Base-by-base conservation (phyloP, 2,888 invertebrate species). In the Clitarchus hookeri region DNA sequence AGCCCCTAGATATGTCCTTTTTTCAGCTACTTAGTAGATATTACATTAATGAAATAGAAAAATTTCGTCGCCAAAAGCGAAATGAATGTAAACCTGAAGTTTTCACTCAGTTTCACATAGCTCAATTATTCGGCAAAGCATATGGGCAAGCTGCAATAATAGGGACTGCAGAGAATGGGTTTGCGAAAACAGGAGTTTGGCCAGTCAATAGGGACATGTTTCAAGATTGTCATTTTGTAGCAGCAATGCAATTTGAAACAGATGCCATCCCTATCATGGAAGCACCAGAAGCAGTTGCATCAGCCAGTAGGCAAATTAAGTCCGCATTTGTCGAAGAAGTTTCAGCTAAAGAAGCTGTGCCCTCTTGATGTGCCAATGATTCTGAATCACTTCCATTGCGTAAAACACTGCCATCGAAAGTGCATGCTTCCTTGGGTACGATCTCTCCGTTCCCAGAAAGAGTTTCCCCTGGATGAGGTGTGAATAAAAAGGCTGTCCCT, bases 1-100 rank as follows among this genome's bases (percentile, higher is more conserved):
- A 90, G 84, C 89, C 89, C 48, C 87, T 89, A n/a, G 89, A 90
- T 84, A 87, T 88, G 65, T 87, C 88, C 23, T 89, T 89, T 65
- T 87, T 89, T 88, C 88, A 88, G 87, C 88, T 88, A 2, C 79
- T 89, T 27, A 88, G 87, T 25, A 84, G 84, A 13, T 84, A 54
- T 54, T 84, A 84, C 36, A 53, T 23, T 1, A 19, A 25, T 36
- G 44, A 65, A 36, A 27, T 84, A 1, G 27, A 77, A 36, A 89
- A 88, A 53, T 89, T 88, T 88, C 84, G 89, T 53, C 87, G 88
- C 77, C 44, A 85, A 84, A 84, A 77, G 0, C 44, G 36, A 6
- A 84, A 53, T 25, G 54, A 84, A 84, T 54, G 48, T n/a, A 84
- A 84, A 44, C 83, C 83, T 83, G 44, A 83, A 83, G 44, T 83